Evolutionary conservation across 2,888 invertebrate genomes (phyloP), one percentile per base, ranked within the genome.

Genomic region (Agriopis marginaria): DNA sequence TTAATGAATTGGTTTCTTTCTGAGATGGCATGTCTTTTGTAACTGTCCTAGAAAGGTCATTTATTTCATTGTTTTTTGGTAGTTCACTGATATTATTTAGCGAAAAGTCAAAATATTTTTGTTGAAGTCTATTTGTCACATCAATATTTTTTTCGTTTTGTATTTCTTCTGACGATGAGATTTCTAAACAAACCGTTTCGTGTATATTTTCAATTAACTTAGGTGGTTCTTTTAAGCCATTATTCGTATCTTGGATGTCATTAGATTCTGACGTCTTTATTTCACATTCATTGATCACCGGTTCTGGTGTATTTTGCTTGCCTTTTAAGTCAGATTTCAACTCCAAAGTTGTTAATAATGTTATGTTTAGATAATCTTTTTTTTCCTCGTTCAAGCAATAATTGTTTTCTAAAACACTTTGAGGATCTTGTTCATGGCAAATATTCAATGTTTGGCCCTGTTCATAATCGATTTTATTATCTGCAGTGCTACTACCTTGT

Each of bases 11-110:
- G 8, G 17, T 7, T 0, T 23, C 53, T 32, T 65, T n/a, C 40
- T 55, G 42, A 14, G 40, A 6, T 12, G 23, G 23, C 42, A 3
- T 45, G 12, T 58, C 45, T 7, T 23, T 11, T 17, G 17, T 5
- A 11, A 1, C 14, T n/a, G 9, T 14, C 5, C 8, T 9, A 17
- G 9, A 3, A 55, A 7, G 14, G 40, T 7, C 10, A 6, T 6
- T 14, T 53, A 11, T 58, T 32, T 42, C 12, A 17, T 64, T 42
- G 7, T 40, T 56, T 56, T 56, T 5, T 64, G 40, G 12, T 58
- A n/a, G 10, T 44, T 64, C n/a, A 0, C 5, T 23, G 9, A 23
- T 44, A 14, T 51, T 17, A 17, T 39, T 14, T 47, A 17, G 9
- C 4, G 47, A 1, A 0, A 14, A 9, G 7, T 63, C 45, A 44